Evolutionary conservation across 2,888 invertebrate species (phyloP).

Genomic region (Yponomeuta malinellus): DNA sequence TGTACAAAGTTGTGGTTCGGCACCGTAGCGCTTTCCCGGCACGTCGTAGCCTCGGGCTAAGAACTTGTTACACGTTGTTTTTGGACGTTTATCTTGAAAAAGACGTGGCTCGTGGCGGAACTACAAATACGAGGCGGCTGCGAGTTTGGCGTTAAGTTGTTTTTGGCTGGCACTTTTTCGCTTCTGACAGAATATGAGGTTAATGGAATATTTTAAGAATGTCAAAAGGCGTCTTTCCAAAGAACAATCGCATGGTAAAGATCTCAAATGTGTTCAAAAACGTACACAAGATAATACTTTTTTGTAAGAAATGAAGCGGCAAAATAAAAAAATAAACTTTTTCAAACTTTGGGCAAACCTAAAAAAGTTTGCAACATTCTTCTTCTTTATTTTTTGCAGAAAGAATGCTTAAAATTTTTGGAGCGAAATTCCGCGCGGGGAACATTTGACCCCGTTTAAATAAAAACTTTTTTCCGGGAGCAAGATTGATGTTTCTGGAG

Average conservation of each 20-base stretch:
- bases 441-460: constrained; percentile 16
- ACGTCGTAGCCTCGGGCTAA: constrained; percentile 50
- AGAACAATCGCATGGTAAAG: too few relatives aligned
- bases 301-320: background rate
- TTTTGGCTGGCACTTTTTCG: too few relatives aligned
- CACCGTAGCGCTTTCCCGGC: constrained; percentile 46
- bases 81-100: constrained; percentile 18
- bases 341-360: background rate
- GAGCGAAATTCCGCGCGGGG: constrained; percentile 9
- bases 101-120: constrained; percentile 9
- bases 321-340: background rate
- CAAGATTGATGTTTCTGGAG: constrained; percentile 16
- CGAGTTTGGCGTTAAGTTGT: background rate
- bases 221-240: too few relatives aligned
- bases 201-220: too few relatives aligned
- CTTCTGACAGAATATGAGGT: too few relatives aligned
- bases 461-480: constrained; percentile 16
- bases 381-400: background rate
- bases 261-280: too few relatives aligned
- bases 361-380: constrained; percentile 4
- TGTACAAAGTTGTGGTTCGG: background rate
- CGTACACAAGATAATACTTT: background rate
- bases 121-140: background rate
- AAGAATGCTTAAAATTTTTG: constrained; percentile 16
- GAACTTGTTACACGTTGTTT: constrained; percentile 43